A percentile compares a stretch with the other conserved stretches of the same genome.
These are phyloP conservation scores for Hybos culiciformis DNA, from an alignment of 2,888 invertebrate species.

Conservation along the genomic window DNA sequence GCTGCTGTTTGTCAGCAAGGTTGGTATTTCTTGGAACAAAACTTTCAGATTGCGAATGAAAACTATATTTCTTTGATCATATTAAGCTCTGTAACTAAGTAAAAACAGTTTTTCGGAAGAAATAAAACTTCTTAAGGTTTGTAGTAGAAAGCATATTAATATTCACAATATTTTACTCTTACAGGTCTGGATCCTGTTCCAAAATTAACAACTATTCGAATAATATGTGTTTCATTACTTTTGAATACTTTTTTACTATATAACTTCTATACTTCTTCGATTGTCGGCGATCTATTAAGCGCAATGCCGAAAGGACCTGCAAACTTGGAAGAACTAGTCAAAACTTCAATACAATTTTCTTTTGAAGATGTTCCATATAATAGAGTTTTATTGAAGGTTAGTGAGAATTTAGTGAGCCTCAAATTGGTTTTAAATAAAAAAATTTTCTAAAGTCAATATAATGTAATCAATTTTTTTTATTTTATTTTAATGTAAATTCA, in stretches of 20 bases:
- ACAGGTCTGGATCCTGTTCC: constrained; percentile 25
- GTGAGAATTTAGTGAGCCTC: too few species aligned
- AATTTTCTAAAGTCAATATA: too few species aligned
- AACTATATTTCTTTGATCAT: neutral
- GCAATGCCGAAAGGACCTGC: constrained; percentile 26
- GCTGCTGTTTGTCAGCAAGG: constrained; percentile 29
- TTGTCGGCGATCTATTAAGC: constrained; percentile 30
- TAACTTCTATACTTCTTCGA: constrained; percentile 33
- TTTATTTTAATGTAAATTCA: too few species aligned
- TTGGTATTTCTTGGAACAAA: constrained; percentile 2
- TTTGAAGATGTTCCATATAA: constrained; percentile 34
- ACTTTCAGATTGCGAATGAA: too few species aligned
- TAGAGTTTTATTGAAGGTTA: constrained; percentile 28
- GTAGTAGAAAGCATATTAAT: neutral
- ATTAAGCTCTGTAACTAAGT: too few species aligned
- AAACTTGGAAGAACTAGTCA: constrained; percentile 24
- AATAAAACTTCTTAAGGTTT: neutral
- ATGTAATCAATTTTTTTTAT: too few species aligned
- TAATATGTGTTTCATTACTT: constrained; percentile 23
- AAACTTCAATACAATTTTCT: constrained; percentile 26
- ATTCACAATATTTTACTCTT: constrained; percentile 1
- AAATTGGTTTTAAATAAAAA: too few species aligned
- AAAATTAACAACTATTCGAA: constrained; percentile 20
- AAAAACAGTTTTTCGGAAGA: neutral
- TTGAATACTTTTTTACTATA: constrained; percentile 28